These are phyloP conservation scores for Cervus canadensis DNA, from an alignment of 2,113 vertebrate genomes.

Conservation along the genomic window DNA sequence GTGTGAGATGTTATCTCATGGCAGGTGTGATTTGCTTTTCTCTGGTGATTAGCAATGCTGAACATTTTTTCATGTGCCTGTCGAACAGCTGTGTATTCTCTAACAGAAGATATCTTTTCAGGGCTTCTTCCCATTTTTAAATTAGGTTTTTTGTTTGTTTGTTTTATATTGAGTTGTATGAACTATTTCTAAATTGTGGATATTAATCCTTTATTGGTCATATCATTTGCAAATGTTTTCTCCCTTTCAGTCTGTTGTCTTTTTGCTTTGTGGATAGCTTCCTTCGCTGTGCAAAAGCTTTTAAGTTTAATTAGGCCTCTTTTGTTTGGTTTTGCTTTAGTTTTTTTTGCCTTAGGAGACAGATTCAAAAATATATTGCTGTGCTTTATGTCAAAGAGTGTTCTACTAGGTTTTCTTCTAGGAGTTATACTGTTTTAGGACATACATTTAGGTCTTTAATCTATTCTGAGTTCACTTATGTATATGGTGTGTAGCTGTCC, in stretches of 20 bases:
- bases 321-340: background rate
- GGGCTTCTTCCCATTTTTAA: background rate
- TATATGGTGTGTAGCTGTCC: background rate
- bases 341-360: background rate
- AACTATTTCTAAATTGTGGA: background rate
- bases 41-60: background rate
- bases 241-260: background rate
- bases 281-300: too few relatives aligned
- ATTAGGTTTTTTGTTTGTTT: background rate
- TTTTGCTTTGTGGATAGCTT: background rate
- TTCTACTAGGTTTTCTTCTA: background rate
- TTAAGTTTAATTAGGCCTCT: too few relatives aligned
- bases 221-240: background rate
- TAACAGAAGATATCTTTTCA: background rate
- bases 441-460: background rate
- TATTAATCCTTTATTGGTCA: background rate
- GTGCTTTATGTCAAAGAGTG: background rate
- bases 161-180: background rate
- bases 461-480: background rate
- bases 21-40: background rate
- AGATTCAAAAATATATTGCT: background rate
- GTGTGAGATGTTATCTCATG: background rate
- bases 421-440: background rate
- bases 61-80: background rate
- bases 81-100: background rate